Base-by-base conservation (phyloP, 92 coral and sea anemone species). In the Palythoa heliodiscus region DNA sequence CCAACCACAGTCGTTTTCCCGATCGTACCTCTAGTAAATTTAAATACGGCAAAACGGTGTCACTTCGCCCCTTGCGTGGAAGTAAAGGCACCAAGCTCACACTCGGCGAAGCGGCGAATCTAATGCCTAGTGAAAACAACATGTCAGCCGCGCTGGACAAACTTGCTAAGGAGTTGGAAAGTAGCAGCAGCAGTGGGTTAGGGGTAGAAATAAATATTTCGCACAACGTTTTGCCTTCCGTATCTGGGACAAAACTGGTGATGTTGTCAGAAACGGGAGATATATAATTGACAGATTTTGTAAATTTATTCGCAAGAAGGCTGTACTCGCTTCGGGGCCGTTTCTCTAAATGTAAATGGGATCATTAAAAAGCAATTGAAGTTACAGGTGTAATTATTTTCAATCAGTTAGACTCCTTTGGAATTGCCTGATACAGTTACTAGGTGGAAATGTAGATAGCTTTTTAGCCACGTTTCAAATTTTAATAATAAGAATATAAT, bases 221-320 rank as follows among this genome's bases (percentile, higher is more conserved):
- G 4, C 93, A 92, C 52, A 74, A 93, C 14, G 16, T 94, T 38
- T 74, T 94, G 70, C 98, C 98, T 15, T 77, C 95, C 15, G 95
- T 94, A 3, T 92, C 95, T 6, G 98, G 98, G 53, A 94, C 95
- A 19, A 94, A 94, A 79, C 84, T 94, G 77, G 91, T 90, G 55
- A 89, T 92, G 70, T 82, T 93, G 13, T 43, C 84, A 64, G 84
- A 80, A 63, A 48, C 73, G 3, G 87, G 78, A 20, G 75, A 82
- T 22, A 63, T n/a, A 8, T 89, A 70, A 67, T 52, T 67, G 25
- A 50, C 50, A n/a, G 22, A 7, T 63, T 63, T 19, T 9, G 20
- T 19, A 63, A 63, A 63, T 19, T 63, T 63, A 63, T 55, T 12
- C 15, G 15, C 61, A 55, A 55, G 61, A 55, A 16, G 19, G 16